Evolutionary conservation across 2,113 vertebrate genomes (phyloP), one percentile per base, ranked within the genome.

Genomic region (Brachyhypopomus occidentalis): DNA sequence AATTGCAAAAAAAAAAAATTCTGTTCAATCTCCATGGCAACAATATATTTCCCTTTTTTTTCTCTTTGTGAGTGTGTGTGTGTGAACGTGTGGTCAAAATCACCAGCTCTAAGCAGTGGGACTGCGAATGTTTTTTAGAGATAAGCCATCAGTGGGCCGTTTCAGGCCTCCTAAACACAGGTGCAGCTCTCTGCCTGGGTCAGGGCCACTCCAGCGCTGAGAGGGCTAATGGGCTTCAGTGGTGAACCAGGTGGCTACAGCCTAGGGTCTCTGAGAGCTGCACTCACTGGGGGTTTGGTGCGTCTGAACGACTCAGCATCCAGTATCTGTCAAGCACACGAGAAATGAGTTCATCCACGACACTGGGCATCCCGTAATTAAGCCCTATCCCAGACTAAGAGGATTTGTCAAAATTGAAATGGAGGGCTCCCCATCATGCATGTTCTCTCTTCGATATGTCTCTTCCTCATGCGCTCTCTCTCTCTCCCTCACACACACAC

Each of bases 371-470:
- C 85, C 67, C 22, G 36, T 92, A 92, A 94, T 93, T 93, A 94
- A 93, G 89, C 90, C 89, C 90, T 89, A 90, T 90, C 89, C 88
- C 86, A 88, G 87, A 89, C 90, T 90, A 89, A 91, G 86, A 88
- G 90, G 93, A 94, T 93, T 94, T 93, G 90, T 91, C 90, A 88
- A 87, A 91, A 90, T 87, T 86, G 77, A 91, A 92, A 92, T 87
- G 86, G 87, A 86, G 89, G 87, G 81, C 75, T 48, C 27, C 34
- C 69, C 89, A 75, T 75, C 45, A 41, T 12, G 23, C 23, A 7
- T 78, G 69, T 20, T 48, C 64, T 52, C 38, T 58, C 5, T 62
- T 41, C 83, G 11, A 63, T 77, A 41, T 38, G 36, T 45, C 38
- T 56, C 5, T 69, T 55, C 72, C 69, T 23, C 52, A 38, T 41